phyloP scores from a whole-genome alignment of 2,797 vertebrate species.

The Typhlichthys subterraneus region DNA sequence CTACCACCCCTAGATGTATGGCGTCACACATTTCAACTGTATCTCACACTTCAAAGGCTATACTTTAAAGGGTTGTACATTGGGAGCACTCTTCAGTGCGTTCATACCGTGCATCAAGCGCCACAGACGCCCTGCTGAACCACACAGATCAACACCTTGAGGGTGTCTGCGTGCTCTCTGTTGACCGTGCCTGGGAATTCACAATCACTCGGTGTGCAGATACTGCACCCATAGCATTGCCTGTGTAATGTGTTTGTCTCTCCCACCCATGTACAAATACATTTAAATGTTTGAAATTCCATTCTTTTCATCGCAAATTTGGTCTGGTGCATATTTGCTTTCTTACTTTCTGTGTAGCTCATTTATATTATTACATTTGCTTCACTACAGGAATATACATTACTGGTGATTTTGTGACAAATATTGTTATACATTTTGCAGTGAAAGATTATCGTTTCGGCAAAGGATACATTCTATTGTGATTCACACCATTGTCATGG shows the following conservation, averaged over 20 bases:
- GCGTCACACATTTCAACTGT: slow-evolving; percentile 33
- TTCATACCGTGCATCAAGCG: slow-evolving; percentile 27
- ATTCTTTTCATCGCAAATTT: not conserved
- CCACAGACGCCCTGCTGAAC: slow-evolving; percentile 12
- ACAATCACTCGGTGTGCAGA: slow-evolving; percentile 14
- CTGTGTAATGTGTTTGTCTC: slow-evolving; percentile 14
- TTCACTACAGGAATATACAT: slow-evolving; percentile 21
- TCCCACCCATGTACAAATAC: slow-evolving; percentile 23
- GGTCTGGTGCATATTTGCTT: not conserved
- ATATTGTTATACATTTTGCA: slow-evolving; percentile 17
- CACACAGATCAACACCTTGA: slow-evolving; percentile 29
- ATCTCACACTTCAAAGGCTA: slow-evolving; percentile 39
- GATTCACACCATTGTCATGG: not conserved
- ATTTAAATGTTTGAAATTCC: too few relatives aligned
- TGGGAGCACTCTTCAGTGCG: slow-evolving; percentile 33
- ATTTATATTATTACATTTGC: not conserved
- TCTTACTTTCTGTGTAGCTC: not conserved
- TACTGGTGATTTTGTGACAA: slow-evolving; percentile 22
- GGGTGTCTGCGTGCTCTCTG: slow-evolving; percentile 25
- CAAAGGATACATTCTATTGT: not conserved
- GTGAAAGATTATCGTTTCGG: not conserved
- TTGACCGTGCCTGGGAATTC: slow-evolving; percentile 15
- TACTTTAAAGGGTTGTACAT: slow-evolving; percentile 49
- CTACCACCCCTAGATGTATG: slow-evolving; percentile 38
- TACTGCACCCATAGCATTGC: slow-evolving; percentile 22